These are phyloP conservation scores for Spisula subtruncata DNA, from an alignment of 2,888 invertebrate genomes.

Conservation along the genomic window DNA sequence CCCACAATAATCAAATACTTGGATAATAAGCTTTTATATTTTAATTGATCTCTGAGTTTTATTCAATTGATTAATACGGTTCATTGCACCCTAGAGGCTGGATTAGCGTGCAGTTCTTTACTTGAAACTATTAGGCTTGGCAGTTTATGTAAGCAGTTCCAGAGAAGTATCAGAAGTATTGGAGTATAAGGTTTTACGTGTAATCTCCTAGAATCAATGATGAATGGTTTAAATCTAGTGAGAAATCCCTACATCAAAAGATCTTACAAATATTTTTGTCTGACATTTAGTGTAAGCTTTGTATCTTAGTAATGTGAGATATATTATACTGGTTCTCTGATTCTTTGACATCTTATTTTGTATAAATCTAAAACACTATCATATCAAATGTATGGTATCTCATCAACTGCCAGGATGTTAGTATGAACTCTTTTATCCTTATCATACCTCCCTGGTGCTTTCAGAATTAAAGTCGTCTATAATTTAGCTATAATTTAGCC, in stretches of 20 bases:
- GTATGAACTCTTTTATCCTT: neutral
- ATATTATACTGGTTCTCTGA: neutral
- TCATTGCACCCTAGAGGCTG: neutral
- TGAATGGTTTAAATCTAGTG: neutral
- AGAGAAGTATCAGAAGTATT: neutral
- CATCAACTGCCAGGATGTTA: conserved; percentile 37
- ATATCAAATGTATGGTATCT: conserved; percentile 41
- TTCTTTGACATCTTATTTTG: conserved; percentile 23
- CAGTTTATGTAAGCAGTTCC: neutral
- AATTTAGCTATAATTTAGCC: neutral
- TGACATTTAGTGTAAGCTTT: conserved; percentile 21
- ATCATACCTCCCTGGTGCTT: conserved; percentile 5
- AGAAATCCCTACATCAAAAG: conserved; percentile 8
- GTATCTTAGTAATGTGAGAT: conserved; percentile 27
- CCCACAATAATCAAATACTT: neutral
- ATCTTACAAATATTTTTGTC: neutral
- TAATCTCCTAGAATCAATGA: conserved; percentile 19
- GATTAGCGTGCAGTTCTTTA: neutral
- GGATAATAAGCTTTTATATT: neutral
- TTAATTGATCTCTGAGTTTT: conserved; percentile 9
- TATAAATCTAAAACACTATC: neutral
- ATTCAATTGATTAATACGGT: neutral
- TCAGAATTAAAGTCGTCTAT: neutral
- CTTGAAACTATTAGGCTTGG: neutral
- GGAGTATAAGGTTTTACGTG: neutral